phyloP scores from a whole-genome alignment of 1,140 invertebrate genomes.

The Ips typographus region DNA sequence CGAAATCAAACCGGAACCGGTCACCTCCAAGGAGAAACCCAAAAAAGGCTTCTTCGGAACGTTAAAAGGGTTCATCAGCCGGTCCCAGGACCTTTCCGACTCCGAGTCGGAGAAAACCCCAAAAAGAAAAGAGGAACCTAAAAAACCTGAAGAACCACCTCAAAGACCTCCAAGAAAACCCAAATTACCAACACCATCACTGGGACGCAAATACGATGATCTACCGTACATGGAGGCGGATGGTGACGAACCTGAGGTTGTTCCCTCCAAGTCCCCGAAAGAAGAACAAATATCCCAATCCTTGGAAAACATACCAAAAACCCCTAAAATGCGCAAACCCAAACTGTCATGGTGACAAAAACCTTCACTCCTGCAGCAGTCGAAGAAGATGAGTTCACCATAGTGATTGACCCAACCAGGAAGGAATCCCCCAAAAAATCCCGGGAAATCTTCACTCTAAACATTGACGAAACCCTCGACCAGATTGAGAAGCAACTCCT shows the following conservation, averaged over 20 bases:
- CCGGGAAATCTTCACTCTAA: slow-evolving; percentile 41
- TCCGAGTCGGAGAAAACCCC: slow-evolving; percentile 49
- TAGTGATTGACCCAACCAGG: slow-evolving; percentile 41
- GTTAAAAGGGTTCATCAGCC: slow-evolving; percentile 47
- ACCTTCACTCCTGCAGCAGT: slow-evolving; percentile 42
- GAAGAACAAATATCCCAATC: slow-evolving; percentile 27
- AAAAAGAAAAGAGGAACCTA: slow-evolving; percentile 46
- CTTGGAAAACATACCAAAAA: slow-evolving; percentile 28
- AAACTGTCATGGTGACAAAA: slow-evolving; percentile 38
- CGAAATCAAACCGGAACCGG: slow-evolving; percentile 25
- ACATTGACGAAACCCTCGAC: slow-evolving; percentile 42
- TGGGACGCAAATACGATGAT: slow-evolving; percentile 37
- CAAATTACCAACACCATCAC: slow-evolving; percentile 43
- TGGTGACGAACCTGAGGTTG: slow-evolving; percentile 29
- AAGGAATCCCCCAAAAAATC: slow-evolving; percentile 41
- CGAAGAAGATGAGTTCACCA: slow-evolving; percentile 45
- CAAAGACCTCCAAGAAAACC: slow-evolving; percentile 42
- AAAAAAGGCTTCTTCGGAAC: slow-evolving; percentile 50
- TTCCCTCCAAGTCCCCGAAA: slow-evolving; percentile 21
- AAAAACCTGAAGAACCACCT: slow-evolving; percentile 40
- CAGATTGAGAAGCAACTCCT: slow-evolving; percentile 44
- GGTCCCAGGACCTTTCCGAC: slow-evolving; percentile 49
- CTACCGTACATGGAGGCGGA: slow-evolving; percentile 47
- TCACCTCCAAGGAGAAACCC: slow-evolving; percentile 39
- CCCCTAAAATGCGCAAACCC: slow-evolving; percentile 30